Conservation (phyloP, 23 tunicate species). For the Oikopleura dioica region DNA sequence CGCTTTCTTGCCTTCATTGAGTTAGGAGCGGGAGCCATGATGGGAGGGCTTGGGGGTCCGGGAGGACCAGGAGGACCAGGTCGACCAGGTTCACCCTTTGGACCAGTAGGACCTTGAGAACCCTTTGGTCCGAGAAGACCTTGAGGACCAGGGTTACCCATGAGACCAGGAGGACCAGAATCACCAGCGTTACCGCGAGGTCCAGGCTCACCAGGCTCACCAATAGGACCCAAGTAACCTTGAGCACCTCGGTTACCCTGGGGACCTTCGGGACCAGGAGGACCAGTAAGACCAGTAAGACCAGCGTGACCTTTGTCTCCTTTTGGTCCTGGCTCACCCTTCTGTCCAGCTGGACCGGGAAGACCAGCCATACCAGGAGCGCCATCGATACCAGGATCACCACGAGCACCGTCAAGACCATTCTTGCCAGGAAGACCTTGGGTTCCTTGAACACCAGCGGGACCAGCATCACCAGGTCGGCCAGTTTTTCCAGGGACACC, state of each 20-base stretch:
- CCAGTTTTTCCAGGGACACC: slow-evolving; percentile 52
- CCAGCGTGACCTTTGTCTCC: slow-evolving; percentile 13
- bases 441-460: not conserved
- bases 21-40: not conserved
- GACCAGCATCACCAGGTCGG: not conserved
- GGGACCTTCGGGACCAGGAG: not conserved
- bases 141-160: not conserved
- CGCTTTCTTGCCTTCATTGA: slow-evolving; percentile 12
- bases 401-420: slow-evolving; percentile 10
- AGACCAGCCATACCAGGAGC: not conserved
- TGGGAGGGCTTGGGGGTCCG: not conserved
- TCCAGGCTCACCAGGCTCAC: not conserved
- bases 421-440: slow-evolving; percentile 1
- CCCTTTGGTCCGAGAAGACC: not conserved
- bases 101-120: not conserved
- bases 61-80: slow-evolving; percentile 10
- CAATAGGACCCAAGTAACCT: not conserved
- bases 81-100: not conserved
- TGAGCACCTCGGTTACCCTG: not conserved
- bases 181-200: not conserved
- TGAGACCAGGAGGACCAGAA: not conserved
- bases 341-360: not conserved
- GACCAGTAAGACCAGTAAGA: not conserved
- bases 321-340: slow-evolving; percentile 10
- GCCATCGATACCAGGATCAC: not conserved